Evolutionary conservation across 1,140 invertebrate genomes (phyloP).

Genomic region (Lucilia cuprina): DNA sequence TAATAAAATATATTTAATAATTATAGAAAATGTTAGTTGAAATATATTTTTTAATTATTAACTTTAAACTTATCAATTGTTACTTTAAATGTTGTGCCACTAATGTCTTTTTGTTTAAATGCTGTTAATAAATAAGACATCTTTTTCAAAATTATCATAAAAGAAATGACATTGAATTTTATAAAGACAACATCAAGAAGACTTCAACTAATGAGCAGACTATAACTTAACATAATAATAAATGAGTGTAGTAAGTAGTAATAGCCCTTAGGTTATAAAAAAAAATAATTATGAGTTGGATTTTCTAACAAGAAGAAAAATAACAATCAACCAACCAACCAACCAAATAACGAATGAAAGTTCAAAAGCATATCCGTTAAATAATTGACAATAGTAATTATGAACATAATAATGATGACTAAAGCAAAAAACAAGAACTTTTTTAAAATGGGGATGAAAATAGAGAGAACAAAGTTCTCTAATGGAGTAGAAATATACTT

Average conservation of each 20-base stretch:
- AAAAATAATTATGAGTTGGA: conserved; percentile 22
- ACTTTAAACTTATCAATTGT: too few species aligned
- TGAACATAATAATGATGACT: neutral
- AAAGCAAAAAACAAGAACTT: neutral
- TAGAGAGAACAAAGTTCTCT: neutral
- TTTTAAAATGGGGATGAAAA: neutral
- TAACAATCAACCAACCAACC: neutral
- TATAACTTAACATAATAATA: neutral
- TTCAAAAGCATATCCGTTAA: conserved; percentile 30
- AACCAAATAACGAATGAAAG: neutral
- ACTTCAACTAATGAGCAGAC: neutral
- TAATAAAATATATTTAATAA: too few species aligned
- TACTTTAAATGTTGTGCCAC: too few species aligned
- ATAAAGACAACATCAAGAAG: neutral
- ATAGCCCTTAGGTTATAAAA: neutral
- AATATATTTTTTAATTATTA: too few species aligned
- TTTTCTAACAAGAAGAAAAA: neutral
- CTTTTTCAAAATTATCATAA: neutral
- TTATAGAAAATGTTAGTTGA: too few species aligned
- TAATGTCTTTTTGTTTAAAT: too few species aligned
- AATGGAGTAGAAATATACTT: conserved; percentile 44
- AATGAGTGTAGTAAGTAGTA: neutral
- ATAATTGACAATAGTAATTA: conserved; percentile 28
- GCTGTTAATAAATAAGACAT: too few species aligned
- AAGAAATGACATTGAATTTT: conserved; percentile 2